Evolutionary conservation across 2,797 vertebrate species (phyloP), one percentile per base, ranked within the genome.

Genomic region (Diceros bicornis): DNA sequence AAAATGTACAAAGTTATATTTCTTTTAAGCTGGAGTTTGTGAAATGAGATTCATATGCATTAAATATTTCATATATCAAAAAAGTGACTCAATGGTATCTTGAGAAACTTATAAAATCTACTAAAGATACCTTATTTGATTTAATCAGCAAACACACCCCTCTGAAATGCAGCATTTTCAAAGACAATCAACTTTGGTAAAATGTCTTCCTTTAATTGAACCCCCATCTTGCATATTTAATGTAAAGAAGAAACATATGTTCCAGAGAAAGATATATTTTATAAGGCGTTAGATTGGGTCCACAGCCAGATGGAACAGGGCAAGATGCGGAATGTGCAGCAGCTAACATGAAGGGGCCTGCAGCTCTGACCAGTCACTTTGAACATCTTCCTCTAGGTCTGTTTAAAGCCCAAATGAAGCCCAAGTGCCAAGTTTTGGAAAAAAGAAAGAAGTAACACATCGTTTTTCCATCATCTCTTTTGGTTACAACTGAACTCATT

Each of bases 251-350:
- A 92, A 95, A 74, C 81, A 55, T 9, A 47, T 91, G 71, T 71
- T 95, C 79, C 68, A 75, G 71, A 68, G 96, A 95, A 94, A 59
- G 59, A n/a, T 27, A 6, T 69, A 61, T 92, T 97, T 97, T 96
- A 97, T 61, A 97, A 90, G 75, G 91, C 2, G 11, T 92, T 37
- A 97, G n/a, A 20, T 14, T 89, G 84, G 89, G 89, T 59, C n/a
- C 23, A 18, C 41, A 41, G 79, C 93, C 97, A 97, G 92, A 32
- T 32, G 71, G 32, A 84, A 41, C 34, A n/a, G 17, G 89, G 50
- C 6, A 7, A 47, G 50, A 32, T 13, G 18, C 17, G 13, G 55
- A 32, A 23, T 11, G 3, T 16, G 21, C 13, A 14, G 47, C 74
- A 37, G 79, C 69, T 41, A 29, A 41, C 1, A 57, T 14, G 62